Conservation (phyloP, 2,888 invertebrate genomes). For the Kuschelorhynchus macadamiae region DNA sequence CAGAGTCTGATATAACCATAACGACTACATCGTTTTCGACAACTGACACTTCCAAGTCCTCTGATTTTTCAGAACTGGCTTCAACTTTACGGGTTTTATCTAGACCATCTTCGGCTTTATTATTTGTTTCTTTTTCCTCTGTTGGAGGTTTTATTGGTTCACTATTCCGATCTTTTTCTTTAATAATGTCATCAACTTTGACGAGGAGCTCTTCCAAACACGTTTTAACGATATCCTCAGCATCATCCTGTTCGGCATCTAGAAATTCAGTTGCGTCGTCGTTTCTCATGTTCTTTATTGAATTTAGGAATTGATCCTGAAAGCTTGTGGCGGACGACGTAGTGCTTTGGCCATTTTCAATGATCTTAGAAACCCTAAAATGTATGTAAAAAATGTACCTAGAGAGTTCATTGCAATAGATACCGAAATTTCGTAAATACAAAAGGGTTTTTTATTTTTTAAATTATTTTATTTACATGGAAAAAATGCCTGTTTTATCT, state of each 20-base stretch:
- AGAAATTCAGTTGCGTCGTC: conserved; percentile 18
- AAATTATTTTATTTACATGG: too few relatives aligned
- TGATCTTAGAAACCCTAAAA: not conserved
- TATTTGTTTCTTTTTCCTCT: not conserved
- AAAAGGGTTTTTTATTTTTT: too few relatives aligned
- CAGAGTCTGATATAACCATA: conserved; percentile 38
- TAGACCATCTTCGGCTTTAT: not conserved
- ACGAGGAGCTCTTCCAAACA: conserved; percentile 52
- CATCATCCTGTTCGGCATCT: conserved; percentile 34
- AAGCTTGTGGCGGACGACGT: conserved; percentile 41
- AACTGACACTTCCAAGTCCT: conserved; percentile 23
- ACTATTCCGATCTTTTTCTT: conserved; percentile 9
- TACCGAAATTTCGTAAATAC: too few relatives aligned
- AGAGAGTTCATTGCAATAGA: too few relatives aligned
- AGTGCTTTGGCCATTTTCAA: not conserved
- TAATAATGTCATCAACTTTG: conserved; percentile 42
- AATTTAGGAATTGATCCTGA: conserved; percentile 54
- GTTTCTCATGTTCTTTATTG: conserved; percentile 30
- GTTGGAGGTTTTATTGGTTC: not conserved
- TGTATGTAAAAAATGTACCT: too few relatives aligned
- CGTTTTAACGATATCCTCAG: conserved; percentile 47
- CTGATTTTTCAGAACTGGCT: conserved; percentile 59
- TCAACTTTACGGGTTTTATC: conserved; percentile 48
- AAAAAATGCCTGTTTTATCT: too few relatives aligned
- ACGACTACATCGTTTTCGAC: conserved; percentile 34